phyloP scores from a whole-genome alignment of 2,797 vertebrate genomes.

The Cetoscarus ocellatus region DNA sequence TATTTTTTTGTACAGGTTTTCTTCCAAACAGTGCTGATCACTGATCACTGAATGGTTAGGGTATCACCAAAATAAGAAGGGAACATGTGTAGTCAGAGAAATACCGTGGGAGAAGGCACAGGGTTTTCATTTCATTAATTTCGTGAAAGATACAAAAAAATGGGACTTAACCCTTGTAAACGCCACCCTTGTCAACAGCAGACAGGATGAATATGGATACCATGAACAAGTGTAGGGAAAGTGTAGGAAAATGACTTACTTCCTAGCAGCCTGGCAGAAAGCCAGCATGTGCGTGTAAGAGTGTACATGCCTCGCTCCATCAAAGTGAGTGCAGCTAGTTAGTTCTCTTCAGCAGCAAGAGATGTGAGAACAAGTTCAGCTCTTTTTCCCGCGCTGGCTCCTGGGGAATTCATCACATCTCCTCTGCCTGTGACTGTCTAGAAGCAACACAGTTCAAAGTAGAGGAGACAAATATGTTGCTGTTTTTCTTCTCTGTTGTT shows the following conservation, averaged over 20 bases:
- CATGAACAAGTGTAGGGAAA: slow-evolving; percentile 24
- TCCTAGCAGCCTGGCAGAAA: slow-evolving; percentile 44
- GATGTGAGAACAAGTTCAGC: slow-evolving; percentile 76
- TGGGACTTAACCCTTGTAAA: no score
- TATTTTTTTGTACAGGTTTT: no score
- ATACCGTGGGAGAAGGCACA: no score
- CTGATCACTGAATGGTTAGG: no score
- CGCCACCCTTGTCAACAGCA: neutral
- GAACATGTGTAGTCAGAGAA: no score
- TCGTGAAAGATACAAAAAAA: no score
- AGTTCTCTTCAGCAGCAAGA: slow-evolving; percentile 72
- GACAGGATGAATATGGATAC: slow-evolving; percentile 14
- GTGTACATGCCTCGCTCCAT: slow-evolving; percentile 50
- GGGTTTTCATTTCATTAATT: no score
- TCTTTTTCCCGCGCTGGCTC: slow-evolving; percentile 64
- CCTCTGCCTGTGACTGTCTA: slow-evolving; percentile 57
- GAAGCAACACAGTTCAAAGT: slow-evolving; percentile 67
- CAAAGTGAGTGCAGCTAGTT: slow-evolving; percentile 79
- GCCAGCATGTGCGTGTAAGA: neutral
- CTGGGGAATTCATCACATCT: slow-evolving; percentile 75
- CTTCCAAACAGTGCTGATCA: no score
- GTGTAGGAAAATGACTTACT: slow-evolving; percentile 49
- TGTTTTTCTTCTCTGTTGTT: slow-evolving; percentile 55
- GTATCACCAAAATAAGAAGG: no score
- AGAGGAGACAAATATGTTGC: slow-evolving; percentile 42